Base-by-base conservation (phyloP, 2,113 vertebrate species). In the Cariama cristata region DNA sequence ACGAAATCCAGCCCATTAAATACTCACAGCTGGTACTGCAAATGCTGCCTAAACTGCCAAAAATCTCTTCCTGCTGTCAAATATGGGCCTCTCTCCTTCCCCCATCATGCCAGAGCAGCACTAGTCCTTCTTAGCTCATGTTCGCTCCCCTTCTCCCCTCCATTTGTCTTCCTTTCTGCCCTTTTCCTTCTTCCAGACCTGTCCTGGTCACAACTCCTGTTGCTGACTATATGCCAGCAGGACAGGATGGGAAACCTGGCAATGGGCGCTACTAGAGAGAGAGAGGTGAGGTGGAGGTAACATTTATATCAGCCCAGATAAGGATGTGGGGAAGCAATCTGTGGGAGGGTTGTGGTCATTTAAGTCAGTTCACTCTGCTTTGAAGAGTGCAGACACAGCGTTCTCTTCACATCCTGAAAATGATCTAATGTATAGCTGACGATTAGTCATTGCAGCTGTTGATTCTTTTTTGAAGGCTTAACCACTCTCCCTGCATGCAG, bases 81-180 rank as follows among this genome's bases (percentile, higher is more conserved):
- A 75, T 52, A 6, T 0, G 0, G 5, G 14, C 18, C 18, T 49
- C 7, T 49, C 9, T 69, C 53, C 18, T 93, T 71, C 11, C 6
- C 4, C 9, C 4, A 2, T 11, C 62, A 52, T 53, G 44, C 56
- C 56, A 85, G 44, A 79, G 14, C n/a, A 75, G 15, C 3, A 15
- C 32, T 53, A 50, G 30, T 85, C 63, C 26, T 77, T 84, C 66
- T 73, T 18, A 80, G 7, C 28, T 50, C 26, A 12, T 9, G 18
- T 76, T 83, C 8, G 5, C 14, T 72, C 40, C n/a, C 7, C 14
- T 81, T 35, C 16, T 45, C 20, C 13, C 6, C 9, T 62, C 19
- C 2, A 5, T 87, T 69, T 63, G n/a, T 35, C 10, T 52, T 76
- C 12, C 45, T 55, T 55, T 82, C 38, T 74, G 32, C 20, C 8